These are phyloP conservation scores for Falco punctatus DNA, from an alignment of 2,113 vertebrate genomes.

Conservation along the genomic window DNA sequence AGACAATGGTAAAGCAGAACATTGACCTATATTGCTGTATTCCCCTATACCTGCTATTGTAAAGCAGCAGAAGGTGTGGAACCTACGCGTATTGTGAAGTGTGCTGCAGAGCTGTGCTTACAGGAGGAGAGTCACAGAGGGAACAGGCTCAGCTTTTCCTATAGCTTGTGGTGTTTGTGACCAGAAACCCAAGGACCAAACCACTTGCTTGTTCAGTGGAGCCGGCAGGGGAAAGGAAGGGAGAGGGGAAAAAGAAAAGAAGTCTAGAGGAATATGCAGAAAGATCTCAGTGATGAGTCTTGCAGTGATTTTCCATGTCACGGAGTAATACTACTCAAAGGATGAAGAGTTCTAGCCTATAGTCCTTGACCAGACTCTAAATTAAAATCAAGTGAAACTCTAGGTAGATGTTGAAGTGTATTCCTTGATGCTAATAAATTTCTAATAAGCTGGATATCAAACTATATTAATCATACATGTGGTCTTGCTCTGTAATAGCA, in stretches of 20 bases:
- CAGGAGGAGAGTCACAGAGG: not conserved
- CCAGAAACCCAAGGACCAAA: not conserved
- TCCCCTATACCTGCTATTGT: not conserved
- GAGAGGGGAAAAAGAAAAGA: not conserved
- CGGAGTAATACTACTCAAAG: not conserved
- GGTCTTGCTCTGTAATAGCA: not conserved
- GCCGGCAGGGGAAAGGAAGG: not conserved
- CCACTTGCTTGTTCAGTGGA: not conserved
- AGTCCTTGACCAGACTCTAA: not conserved
- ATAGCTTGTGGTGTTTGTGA: not conserved
- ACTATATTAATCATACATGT: not conserved
- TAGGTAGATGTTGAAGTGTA: not conserved
- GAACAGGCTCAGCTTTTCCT: not conserved
- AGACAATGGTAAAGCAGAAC: not conserved
- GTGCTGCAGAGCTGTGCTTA: not conserved
- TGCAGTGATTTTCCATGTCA: not conserved
- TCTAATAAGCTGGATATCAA: slow-evolving; percentile 19
- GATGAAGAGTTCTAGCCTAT: not conserved
- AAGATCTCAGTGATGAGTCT: not conserved
- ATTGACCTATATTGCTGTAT: not conserved
- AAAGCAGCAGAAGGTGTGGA: not conserved
- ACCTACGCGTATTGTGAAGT: not conserved
- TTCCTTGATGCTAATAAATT: slow-evolving; percentile 25
- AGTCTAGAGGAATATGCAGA: not conserved
- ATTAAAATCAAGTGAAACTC: slow-evolving; percentile 5